Evolutionary conservation across 2,113 vertebrate genomes (phyloP), one percentile per base, ranked within the genome.

Genomic region (Campylomormyrus numenius): DNA sequence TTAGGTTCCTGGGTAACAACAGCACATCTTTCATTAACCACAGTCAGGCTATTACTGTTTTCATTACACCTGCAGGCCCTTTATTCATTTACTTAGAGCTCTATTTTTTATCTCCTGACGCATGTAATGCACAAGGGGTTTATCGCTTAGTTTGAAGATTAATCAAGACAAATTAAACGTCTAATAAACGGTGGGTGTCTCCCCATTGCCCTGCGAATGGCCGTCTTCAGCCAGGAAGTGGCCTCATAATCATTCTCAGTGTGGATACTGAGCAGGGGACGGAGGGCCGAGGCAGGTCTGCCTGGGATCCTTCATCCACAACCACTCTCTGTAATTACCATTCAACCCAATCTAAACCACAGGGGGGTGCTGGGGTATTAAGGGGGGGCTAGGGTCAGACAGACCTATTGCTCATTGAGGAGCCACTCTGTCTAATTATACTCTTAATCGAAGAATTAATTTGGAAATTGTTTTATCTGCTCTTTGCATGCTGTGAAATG

Each of bases 371-470:
- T 66, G 62, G 9, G 24, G 62, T 66, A 66, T 45, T 53, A 74
- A 6, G 53, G 85, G 90, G 46, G 50, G 85, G 31, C 4, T 58
- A 84, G 87, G 74, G 89, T 89, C 56, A 92, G 87, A 89, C 62
- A 92, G 49, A 19, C 84, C 88, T 87, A 87, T 90, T 92, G 85
- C 88, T 92, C 87, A 90, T 90, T 92, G 74, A 83, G 48, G 87
- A 92, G 84, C 89, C 88, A 88, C 86, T 93, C 88, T 89, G 90
- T 87, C 91, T 92, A 93, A 94, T 94, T 91, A 91, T 46, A 74
- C 88, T 90, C 89, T 88, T 93, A 93, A 94, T 94, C 62, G 90
- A 50, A 42, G 35, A 35, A 90, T 93, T 94, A 89, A 94, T 92
- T 91, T 90, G 85, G 31, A 85, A 86, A 92, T 93, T 88, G 92